Base-by-base conservation (phyloP, 2,888 invertebrate genomes). In the Lepidocyrtinus sp. region DNA sequence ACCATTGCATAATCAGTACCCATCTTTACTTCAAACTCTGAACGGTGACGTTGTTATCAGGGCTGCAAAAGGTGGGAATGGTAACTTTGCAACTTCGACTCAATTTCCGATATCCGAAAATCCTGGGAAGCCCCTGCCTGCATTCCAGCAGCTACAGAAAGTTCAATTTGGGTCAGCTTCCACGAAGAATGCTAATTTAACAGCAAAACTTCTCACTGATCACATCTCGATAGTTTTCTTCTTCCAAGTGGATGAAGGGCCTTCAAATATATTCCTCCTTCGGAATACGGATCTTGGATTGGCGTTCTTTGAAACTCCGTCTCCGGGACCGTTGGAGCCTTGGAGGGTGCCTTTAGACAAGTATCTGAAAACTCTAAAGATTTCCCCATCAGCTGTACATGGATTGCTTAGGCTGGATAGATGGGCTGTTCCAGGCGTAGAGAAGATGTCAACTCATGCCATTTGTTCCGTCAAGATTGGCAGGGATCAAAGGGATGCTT, bases 341-440 rank as follows among this genome's bases (percentile, higher is more conserved):
- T 84, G 85, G 85, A 74, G 82, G 25, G 73, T 71, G 0, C 69
- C 76, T 2, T 25, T 83, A 1, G 83, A 84, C 7, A 75, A 75
- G 5, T 83, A 83, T 59, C 70, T 85, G 21, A 74, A 81, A 26
- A 69, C 68, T 45, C 27, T 74, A 2, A 80, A 81, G 5, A 25
- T 83, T 9, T 59, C 45, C 1, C 21, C 81, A 1, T 68, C 80
- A 17, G 61, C 77, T 3, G 74, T 73, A 0, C 68, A 83, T 17
- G 85, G 83, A 12, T 27, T 85, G 26, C 25, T 84, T 2, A 64
- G 85, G 17, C 22, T 86, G 50, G 85, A 86, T 65, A 27, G 85
- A 7, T 84, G 82, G 77, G 82, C 81, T 50, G 83, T 82, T 7
- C 86, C 86, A 0, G 83, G 74, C 15, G 62, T 61, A 17, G 81